These are phyloP conservation scores for Andrena chrysosceles DNA, from an alignment of 2,888 invertebrate species.

Conservation along the genomic window DNA sequence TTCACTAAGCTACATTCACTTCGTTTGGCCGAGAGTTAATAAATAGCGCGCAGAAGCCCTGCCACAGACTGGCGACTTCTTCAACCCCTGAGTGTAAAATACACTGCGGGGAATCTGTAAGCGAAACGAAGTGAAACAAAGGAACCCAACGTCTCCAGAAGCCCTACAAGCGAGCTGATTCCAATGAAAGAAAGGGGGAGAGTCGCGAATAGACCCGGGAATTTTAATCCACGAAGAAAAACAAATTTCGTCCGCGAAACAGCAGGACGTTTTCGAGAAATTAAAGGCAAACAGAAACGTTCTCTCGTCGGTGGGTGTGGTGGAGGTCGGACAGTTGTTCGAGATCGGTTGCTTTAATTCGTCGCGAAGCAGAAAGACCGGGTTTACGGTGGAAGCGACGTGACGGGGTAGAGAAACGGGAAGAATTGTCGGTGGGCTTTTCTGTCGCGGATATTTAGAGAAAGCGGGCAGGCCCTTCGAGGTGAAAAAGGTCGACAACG, in stretches of 20 bases:
- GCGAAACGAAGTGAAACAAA: neutral
- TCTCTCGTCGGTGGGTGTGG: neutral
- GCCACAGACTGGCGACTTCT: neutral
- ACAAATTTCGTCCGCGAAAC: conserved; percentile 3
- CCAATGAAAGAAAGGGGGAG: neutral
- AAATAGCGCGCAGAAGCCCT: no score
- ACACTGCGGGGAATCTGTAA: neutral
- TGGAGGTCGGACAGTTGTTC: conserved; percentile 1
- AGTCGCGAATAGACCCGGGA: neutral
- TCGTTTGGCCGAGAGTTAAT: no score
- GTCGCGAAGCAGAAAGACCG: neutral
- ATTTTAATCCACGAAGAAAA: neutral
- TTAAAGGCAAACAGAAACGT: conserved; percentile 33
- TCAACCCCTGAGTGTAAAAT: neutral
- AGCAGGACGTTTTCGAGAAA: neutral
- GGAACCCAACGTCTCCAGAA: neutral
- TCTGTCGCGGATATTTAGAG: conserved; percentile 55
- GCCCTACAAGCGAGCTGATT: neutral
- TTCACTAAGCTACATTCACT: no score
- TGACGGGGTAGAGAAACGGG: neutral
- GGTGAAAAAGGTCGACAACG: conserved; percentile 63
- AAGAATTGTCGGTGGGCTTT: conserved; percentile 48
- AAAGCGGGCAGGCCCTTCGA: conserved; percentile 53
- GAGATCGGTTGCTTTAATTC: conserved; percentile 49
- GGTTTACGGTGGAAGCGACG: conserved; percentile 2